Percentiles rank a stretch among this genome's conserved stretches.
Conservation (phyloP, 2,888 invertebrate genomes). For the Synanthedon formicaeformis region DNA sequence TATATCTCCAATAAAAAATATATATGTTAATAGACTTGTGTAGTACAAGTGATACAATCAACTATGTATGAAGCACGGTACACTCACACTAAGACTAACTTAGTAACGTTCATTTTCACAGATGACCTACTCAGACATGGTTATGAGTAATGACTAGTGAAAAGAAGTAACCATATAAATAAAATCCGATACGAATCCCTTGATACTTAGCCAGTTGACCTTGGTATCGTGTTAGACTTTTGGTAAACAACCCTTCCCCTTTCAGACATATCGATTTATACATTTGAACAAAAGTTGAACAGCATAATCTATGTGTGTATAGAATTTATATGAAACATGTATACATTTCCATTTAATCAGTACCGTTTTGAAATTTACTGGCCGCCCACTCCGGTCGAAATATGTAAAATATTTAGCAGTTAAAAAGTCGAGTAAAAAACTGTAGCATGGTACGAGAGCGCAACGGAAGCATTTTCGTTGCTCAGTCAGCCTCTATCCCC, state of each 20-base stretch:
- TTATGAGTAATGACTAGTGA: no score
- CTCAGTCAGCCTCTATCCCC: not conserved
- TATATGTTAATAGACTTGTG: no score
- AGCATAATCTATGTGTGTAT: slow-evolving; percentile 4
- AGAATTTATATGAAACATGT: slow-evolving; percentile 11
- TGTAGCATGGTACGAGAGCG: not conserved
- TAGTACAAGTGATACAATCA: no score
- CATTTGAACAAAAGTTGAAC: slow-evolving; percentile 9
- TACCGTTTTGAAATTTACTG: slow-evolving; percentile 1
- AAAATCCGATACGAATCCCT: no score
- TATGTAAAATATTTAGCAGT: not conserved
- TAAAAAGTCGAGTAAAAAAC: not conserved
- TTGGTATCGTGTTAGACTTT: slow-evolving; percentile 11
- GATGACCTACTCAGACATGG: no score
- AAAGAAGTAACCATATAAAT: no score
- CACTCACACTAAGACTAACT: no score
- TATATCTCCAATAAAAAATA: no score
- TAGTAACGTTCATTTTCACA: no score
- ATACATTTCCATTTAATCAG: slow-evolving; percentile 12
- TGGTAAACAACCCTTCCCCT: slow-evolving; percentile 4
- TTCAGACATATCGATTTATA: slow-evolving; percentile 11
- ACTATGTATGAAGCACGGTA: no score
- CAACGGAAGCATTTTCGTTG: slow-evolving; percentile 16
- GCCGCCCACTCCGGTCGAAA: not conserved
- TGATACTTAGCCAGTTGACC: no score